A percentile compares a stretch with the other conserved stretches of the same genome.
These are phyloP conservation scores for Dipodomys stephensi DNA, from an alignment of 2,113 vertebrate genomes.

Conservation along the genomic window DNA sequence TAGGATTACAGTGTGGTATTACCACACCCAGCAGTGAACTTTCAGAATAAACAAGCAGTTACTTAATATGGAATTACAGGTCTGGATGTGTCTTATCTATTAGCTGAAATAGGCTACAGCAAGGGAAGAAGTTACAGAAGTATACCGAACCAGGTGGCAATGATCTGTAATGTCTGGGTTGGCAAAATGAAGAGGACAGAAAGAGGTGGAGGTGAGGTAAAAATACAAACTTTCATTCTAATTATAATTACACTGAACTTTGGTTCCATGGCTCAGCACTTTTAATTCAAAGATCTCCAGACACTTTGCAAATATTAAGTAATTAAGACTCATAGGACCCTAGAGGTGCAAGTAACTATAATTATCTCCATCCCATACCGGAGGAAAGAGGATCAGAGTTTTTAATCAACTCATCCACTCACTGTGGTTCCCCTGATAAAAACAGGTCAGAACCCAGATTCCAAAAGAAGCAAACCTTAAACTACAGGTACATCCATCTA, in stretches of 20 bases:
- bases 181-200: not conserved
- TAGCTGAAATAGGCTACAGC: not conserved
- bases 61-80: not conserved
- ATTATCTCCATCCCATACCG: conserved; percentile 68
- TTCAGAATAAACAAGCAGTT: not conserved
- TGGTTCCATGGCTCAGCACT: conserved; percentile 72
- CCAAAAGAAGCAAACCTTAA: conserved; percentile 54
- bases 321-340: conserved; percentile 80
- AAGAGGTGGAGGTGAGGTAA: not conserved
- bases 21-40: not conserved
- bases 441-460: conserved; percentile 68
- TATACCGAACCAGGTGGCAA: not conserved
- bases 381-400: conserved; percentile 63
- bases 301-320: conserved; percentile 81
- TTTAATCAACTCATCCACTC: conserved; percentile 77
- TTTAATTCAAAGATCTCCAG: conserved; percentile 80
- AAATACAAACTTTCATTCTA: conserved; percentile 61
- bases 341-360: conserved; percentile 77
- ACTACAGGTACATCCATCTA: not conserved
- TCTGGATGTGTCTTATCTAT: not conserved
- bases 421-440: conserved; percentile 67
- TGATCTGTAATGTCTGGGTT: not conserved
- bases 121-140: not conserved
- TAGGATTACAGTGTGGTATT: too few species aligned
- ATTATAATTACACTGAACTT: conserved; percentile 63